These are phyloP conservation scores for Gastrophryne carolinensis DNA, from an alignment of 2,797 vertebrate genomes.

Conservation along the genomic window DNA sequence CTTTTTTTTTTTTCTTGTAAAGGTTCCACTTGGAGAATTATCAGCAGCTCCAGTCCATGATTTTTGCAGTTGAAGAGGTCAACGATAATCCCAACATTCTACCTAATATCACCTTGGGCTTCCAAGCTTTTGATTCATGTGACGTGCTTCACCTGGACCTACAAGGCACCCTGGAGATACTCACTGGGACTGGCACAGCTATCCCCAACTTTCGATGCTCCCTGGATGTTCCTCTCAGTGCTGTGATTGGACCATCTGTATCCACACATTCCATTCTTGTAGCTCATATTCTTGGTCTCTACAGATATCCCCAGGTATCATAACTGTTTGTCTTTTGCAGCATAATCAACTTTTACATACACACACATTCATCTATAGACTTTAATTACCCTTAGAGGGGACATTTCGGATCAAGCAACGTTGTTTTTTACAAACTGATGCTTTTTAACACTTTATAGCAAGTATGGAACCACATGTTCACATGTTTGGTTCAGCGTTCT, in stretches of 20 bases:
- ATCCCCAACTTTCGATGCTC: constrained; percentile 7
- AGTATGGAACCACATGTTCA: no score
- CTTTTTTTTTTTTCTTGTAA: neutral
- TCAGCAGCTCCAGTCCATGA: constrained; percentile 18
- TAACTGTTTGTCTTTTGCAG: no score
- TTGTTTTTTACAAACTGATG: no score
- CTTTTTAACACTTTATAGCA: no score
- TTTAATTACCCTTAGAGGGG: no score
- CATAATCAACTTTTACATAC: no score
- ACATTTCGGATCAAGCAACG: no score
- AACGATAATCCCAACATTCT: constrained; percentile 11
- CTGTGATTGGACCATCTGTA: neutral
- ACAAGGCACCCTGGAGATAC: neutral
- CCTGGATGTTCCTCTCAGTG: neutral
- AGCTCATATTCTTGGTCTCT: constrained; percentile 20
- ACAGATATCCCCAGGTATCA: constrained; percentile 21
- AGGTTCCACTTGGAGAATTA: constrained; percentile 24
- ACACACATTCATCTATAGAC: no score
- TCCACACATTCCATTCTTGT: constrained; percentile 23
- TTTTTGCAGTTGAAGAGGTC: constrained; percentile 21
- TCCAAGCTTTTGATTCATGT: constrained; percentile 21
- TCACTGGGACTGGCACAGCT: neutral
- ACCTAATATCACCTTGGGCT: constrained; percentile 7
- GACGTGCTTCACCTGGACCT: neutral
- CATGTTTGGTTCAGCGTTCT: no score